Conservation (phyloP, 2,888 invertebrate genomes). For the Alloplasta piceator region DNA sequence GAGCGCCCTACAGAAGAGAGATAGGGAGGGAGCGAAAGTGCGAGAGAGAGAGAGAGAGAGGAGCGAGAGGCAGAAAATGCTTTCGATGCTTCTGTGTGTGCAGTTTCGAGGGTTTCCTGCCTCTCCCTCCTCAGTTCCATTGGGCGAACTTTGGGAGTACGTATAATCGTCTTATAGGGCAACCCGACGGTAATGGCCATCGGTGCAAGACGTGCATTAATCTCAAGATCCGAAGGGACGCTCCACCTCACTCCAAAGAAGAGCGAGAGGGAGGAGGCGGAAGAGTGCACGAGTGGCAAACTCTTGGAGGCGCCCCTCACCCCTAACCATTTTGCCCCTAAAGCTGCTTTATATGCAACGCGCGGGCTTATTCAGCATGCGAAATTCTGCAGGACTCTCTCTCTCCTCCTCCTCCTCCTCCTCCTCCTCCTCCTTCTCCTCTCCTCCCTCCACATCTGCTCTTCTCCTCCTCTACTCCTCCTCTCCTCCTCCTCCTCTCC, state of each 20-base stretch:
- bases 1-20: too few species aligned
- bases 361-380: slow-evolving; percentile 56
- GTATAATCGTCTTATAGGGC: slow-evolving; percentile 75
- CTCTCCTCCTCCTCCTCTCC: too few species aligned
- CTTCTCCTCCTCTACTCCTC: too few species aligned
- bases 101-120: slow-evolving; percentile 17
- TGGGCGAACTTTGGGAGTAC: slow-evolving; percentile 74
- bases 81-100: slow-evolving; percentile 24
- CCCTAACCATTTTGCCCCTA: neutral
- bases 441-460: too few species aligned
- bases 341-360: slow-evolving; percentile 76
- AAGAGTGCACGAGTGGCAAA: slow-evolving; percentile 15
- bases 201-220: slow-evolving; percentile 75
- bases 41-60: slow-evolving; percentile 12
- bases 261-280: slow-evolving; percentile 41
- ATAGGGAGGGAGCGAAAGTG: neutral
- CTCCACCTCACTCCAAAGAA: neutral
- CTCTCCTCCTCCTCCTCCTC: neutral
- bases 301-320: neutral
- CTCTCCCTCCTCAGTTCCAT: slow-evolving; percentile 43
- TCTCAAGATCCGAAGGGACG: slow-evolving; percentile 68
- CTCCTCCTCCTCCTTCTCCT: too few species aligned
- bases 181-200: slow-evolving; percentile 74
- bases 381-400: slow-evolving; percentile 60
- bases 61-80: slow-evolving; percentile 57